Conservation (phyloP, 2,113 vertebrate genomes). For the Lagopus leucura region DNA sequence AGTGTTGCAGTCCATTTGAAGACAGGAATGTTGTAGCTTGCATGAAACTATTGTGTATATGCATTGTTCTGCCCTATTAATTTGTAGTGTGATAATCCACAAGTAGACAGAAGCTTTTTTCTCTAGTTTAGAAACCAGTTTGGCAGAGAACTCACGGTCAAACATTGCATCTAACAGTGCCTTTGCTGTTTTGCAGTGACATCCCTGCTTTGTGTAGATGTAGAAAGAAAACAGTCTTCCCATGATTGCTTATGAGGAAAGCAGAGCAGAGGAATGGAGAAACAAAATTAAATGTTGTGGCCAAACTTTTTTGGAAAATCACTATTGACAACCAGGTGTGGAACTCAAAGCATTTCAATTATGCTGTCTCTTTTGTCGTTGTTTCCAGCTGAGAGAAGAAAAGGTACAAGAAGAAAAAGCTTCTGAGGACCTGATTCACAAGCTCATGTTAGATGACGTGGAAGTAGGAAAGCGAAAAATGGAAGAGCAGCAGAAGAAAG, state of each 20-base stretch:
- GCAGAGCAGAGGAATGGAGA: background rate
- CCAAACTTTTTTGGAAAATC: background rate
- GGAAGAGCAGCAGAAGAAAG: conserved; percentile 79
- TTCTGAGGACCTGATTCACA: conserved; percentile 76
- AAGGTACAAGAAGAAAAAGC: conserved; percentile 79
- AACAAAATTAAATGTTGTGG: background rate
- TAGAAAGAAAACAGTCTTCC: background rate
- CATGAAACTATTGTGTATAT: background rate
- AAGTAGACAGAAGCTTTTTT: background rate
- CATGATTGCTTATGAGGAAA: background rate
- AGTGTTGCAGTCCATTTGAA: fast-evolving
- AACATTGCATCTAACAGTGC: background rate
- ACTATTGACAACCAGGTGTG: background rate
- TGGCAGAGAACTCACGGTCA: background rate
- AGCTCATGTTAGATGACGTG: conserved; percentile 70
- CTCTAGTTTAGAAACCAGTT: background rate
- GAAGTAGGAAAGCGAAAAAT: conserved; percentile 73
- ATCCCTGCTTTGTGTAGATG: fast-evolving
- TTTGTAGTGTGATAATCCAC: background rate
- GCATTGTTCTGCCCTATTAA: background rate
- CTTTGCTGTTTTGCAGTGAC: background rate
- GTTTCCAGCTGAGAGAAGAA: conserved; percentile 78
- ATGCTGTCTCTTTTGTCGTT: background rate
- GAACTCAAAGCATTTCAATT: background rate
- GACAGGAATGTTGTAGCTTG: background rate